Evolutionary conservation across 2,888 invertebrate species (phyloP), one percentile per base, ranked within the genome.

Genomic region (Drosophila bunnanda): DNA sequence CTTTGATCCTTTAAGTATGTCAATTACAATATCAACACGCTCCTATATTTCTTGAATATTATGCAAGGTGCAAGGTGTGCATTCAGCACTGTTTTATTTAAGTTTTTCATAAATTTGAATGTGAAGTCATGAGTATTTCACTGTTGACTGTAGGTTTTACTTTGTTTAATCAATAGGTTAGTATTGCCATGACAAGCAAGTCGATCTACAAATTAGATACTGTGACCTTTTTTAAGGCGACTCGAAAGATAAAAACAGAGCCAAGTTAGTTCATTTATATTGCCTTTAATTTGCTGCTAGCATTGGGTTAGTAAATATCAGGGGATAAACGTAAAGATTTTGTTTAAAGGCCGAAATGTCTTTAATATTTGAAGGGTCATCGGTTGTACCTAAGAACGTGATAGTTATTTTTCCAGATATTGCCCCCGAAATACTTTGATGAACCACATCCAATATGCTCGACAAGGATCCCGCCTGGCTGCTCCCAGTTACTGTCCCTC

Each of bases 271-370:
- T 44, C 9, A 44, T 15, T 44, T 44, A 25, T 44, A 25, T 25
- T 25, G 22, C 4, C 22, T n/a, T n/a, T 44, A 44, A 8, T 64
- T 52, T 13, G 22, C 54, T 13, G 25, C 8, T 2, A 32, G 17
- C 20, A 71, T 82, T 4, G 82, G 82, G 67, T 85, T 76, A 9
- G 55, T 67, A 1, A 25, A 62, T 5, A 71, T 9, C n/a, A 72
- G 46, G 1, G 83, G 83, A 57, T 56, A 87, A 7, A 76, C 59
- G 15, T 53, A 17, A 0, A 83, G 46, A 7, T 57, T 48, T 7
- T 60, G 75, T 20, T 79, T 83, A 25, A 83, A 83, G 0, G 22
- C 62, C 5, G 39, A 17, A 20, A 83, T 77, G 13, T 87, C 57
- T n/a, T 43, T 57, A 4, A 82, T 86, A 9, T 77, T 52, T 17